Evolutionary conservation across 1,140 invertebrate species (phyloP), one percentile per base, ranked within the genome.

Genomic region (Uloborus diversus): DNA sequence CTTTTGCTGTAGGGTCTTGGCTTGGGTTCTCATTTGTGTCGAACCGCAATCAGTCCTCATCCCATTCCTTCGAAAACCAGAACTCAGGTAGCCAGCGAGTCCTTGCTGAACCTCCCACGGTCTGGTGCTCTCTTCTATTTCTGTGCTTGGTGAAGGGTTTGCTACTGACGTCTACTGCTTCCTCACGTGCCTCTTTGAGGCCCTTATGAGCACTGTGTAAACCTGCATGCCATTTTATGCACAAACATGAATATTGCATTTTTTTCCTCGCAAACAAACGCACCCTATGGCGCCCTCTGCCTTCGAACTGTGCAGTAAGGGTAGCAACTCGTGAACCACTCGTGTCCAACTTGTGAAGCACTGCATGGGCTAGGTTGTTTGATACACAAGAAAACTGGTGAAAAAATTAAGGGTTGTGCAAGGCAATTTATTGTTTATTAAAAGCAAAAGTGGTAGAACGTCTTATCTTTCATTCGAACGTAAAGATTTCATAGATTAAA

Each of bases 1-100:
- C 53, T 71, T 71, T 71, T 71, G 59, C 57, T 76, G 71, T 76
- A 76, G 71, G 71, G 57, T 51, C 71, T 65, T 76, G 71, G 71
- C 71, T 76, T 76, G 71, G 59, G 57, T 76, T 76, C 59, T 76
- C 71, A 17, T 57, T 51, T 32, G 71, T 25, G 27, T 76, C 71
- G 51, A n/a, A 71, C 20, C 23, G 17, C 53, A 76, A 35, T 53
- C 71, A 27, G n/a, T 30, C 61, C 28, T 62, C 71, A 13, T 42
- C 42, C 61, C 59, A 20, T 9, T 28, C 59, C 28, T 33, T 4
- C 25, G 7, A 23, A 23, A 64, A 37, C 33, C 42, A 49, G 42
- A 76, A 27, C 30, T 14, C 53, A 37, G 56, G 56, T 61, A 20
- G 33, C 17, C 28, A 27, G 9, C 56, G 47, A 17, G 17, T 28